Base-by-base conservation (phyloP, 2,113 vertebrate genomes). In the Apodemus sylvaticus region DNA sequence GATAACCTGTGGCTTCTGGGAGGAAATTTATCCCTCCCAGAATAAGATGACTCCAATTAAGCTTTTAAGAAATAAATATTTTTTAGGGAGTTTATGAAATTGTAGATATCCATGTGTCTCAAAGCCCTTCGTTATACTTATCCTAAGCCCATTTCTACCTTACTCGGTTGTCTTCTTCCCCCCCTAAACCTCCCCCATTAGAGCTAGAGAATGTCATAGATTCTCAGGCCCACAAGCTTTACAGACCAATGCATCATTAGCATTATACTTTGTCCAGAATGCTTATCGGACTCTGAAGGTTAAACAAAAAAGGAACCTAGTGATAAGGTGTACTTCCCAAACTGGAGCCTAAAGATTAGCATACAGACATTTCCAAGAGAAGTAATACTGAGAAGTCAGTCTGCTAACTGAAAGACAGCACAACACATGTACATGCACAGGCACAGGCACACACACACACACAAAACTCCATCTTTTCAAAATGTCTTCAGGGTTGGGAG, bases 381-480 rank as follows among this genome's bases (percentile, higher is more conserved):
- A 86, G 60, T 81, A 36, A 77, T 64, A 91, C 87, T 89, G 20
- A 86, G n/a, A 91, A 53, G 13, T 79, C 66, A 53, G 22, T 85
- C 29, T 88, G 6, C 92, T 93, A 53, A 53, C 60, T 70, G 4
- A 89, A 62, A 93, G 92, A 64, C 19, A 90, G 31, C 31, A 93
- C 66, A 45, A 88, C 31, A 90, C 13, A 90, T 51, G 90, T 31
- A 58, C 20, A 24, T 10, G 12, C 13, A 36, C 68, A 70, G 34
- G 36, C 66, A 68, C 66, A 68, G 31, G 34, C 66, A 48, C 45
- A 48, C 45, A 48, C 7, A 48, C 66, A 68, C 36, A 39, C 45
- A 45, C 31, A 90, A 83, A 93, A 90, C 42, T 91, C 16, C 70
- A 34, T 70, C 29, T 95, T 70, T 81, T 53, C 76, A 64, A 90